A percentile compares a stretch with the other conserved stretches of the same genome.
These are phyloP conservation scores for Sycobia sp. DNA, from an alignment of 1,140 invertebrate genomes.

Conservation along the genomic window DNA sequence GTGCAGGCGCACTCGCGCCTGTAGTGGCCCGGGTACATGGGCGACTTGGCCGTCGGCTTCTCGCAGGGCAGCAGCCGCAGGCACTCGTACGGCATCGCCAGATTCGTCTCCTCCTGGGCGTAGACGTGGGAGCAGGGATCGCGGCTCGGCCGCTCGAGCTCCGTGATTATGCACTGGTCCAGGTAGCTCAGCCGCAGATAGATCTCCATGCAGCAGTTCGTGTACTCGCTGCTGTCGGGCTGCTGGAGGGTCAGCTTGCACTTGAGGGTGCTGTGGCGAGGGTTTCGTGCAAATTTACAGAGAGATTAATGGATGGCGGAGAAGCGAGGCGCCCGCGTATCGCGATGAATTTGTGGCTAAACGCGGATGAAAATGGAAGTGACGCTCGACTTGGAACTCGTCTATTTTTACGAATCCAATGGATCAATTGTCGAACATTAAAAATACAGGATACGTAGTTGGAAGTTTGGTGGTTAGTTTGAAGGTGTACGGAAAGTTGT, in stretches of 20 bases:
- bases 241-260: slow-evolving; percentile 38
- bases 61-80: slow-evolving; percentile 34
- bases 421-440: no score
- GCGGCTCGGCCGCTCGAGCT: slow-evolving; percentile 35
- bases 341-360: no score
- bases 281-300: background rate
- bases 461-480: no score
- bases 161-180: slow-evolving; percentile 47
- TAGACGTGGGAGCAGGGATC: slow-evolving; percentile 41
- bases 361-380: no score
- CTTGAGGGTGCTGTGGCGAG: slow-evolving; percentile 43
- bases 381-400: no score
- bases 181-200: slow-evolving; percentile 49
- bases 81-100: slow-evolving; percentile 43
- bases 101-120: slow-evolving; percentile 41
- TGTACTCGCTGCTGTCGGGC: slow-evolving; percentile 27
- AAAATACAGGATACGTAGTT: no score
- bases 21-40: background rate
- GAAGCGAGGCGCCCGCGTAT: no score
- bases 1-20: slow-evolving; percentile 6
- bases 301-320: background rate
- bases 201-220: slow-evolving; percentile 36
- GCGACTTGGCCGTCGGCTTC: background rate
- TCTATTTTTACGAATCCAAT: no score
- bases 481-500: no score